phyloP scores from a whole-genome alignment of 64 coral and sea anemone species.

The Stichodactyla mertensii region DNA sequence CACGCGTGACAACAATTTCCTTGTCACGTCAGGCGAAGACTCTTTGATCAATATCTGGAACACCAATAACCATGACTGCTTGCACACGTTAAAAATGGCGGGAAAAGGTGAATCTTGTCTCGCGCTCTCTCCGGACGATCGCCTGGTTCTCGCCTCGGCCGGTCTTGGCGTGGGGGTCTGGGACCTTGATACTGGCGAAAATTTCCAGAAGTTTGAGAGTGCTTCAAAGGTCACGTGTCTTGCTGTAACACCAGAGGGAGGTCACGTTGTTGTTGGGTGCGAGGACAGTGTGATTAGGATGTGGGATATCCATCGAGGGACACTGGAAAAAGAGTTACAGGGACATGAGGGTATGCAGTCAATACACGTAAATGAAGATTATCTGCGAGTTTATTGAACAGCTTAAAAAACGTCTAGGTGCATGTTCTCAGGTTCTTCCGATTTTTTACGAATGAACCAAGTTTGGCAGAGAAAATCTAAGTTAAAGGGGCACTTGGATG shows the following conservation, averaged over 20 bases:
- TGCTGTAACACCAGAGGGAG: constrained; percentile 29
- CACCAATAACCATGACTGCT: constrained; percentile 60
- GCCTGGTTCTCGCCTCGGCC: constrained; percentile 43
- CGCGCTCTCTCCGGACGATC: constrained; percentile 54
- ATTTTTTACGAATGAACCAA: no score
- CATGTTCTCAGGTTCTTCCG: no score
- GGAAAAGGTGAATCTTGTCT: constrained; percentile 46
- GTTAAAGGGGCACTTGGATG: no score
- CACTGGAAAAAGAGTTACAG: constrained; percentile 3
- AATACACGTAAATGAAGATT: neutral
- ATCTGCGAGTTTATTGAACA: no score
- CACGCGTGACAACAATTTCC: constrained; percentile 69
- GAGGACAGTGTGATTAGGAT: constrained; percentile 35
- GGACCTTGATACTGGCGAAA: constrained; percentile 85
- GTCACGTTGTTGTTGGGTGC: constrained; percentile 49
- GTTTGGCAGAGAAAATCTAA: no score
- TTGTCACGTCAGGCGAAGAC: constrained; percentile 76
- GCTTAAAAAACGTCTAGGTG: no score
- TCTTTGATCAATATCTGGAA: constrained; percentile 82
- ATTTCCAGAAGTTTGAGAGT: constrained; percentile 37
- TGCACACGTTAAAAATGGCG: constrained; percentile 67
- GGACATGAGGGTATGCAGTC: constrained; percentile 58
- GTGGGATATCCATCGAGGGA: constrained; percentile 27
- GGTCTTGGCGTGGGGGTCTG: constrained; percentile 44
- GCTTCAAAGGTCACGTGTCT: constrained; percentile 44